Evolutionary conservation across 2,888 invertebrate species (phyloP).

Genomic region (Mythimna impura): DNA sequence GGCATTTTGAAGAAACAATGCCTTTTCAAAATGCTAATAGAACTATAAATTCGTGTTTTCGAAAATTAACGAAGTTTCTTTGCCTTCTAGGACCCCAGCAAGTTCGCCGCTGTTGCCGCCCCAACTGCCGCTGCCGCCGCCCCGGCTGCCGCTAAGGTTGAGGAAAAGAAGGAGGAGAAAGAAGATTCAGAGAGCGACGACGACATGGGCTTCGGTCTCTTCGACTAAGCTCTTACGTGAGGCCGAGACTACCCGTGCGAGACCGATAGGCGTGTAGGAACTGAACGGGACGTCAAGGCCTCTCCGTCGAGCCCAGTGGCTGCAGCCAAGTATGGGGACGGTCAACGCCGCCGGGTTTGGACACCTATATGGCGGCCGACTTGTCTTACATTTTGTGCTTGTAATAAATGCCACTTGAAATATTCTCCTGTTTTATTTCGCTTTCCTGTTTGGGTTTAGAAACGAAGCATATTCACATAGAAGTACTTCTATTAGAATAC

Average conservation of each 20-base stretch:
- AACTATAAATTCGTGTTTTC: conserved; percentile 56
- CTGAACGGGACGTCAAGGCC: conserved; percentile 49
- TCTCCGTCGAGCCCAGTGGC: conserved; percentile 66
- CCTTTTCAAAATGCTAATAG: conserved; percentile 26
- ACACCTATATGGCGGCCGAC: conserved; percentile 86
- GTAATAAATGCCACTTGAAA: conserved; percentile 79
- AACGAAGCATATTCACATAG: conserved; percentile 20
- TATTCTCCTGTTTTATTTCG: conserved; percentile 46
- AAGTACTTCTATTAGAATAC: conserved; percentile 41
- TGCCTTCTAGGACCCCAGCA: conserved; percentile 95
- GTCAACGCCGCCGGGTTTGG: conserved; percentile 85
- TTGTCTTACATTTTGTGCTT: conserved; percentile 69
- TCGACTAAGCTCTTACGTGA: conserved; percentile 91
- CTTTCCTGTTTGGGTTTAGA: background rate
- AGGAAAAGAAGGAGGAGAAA: conserved; percentile 95
- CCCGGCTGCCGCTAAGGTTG: conserved; percentile 91
- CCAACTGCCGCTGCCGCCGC: conserved; percentile 93
- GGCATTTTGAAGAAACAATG: conserved; percentile 82
- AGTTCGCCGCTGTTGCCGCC: conserved; percentile 93
- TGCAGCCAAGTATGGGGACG: conserved; percentile 65
- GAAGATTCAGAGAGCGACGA: conserved; percentile 96
- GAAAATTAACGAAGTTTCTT: background rate
- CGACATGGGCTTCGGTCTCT: conserved; percentile 99
- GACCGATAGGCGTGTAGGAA: conserved; percentile 66
- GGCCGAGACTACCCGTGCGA: conserved; percentile 44